These are phyloP conservation scores for Puma concolor DNA, from an alignment of 2,113 vertebrate genomes.

Conservation along the genomic window DNA sequence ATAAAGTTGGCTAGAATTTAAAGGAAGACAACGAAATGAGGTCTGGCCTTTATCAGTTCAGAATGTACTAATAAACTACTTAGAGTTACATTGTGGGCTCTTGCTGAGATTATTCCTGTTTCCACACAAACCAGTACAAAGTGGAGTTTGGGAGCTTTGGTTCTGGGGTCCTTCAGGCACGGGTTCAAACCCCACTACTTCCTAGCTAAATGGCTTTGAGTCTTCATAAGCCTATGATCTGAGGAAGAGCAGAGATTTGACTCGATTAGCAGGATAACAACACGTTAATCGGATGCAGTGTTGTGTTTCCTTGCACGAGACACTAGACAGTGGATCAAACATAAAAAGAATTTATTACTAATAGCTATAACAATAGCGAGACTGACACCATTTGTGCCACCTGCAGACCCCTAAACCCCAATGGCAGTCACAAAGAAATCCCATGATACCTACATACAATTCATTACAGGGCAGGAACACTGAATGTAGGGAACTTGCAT, in stretches of 20 bases:
- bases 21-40: constrained; percentile 16
- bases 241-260: not conserved
- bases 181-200: not conserved
- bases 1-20: not conserved
- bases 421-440: not conserved
- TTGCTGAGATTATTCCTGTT: not conserved
- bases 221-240: not conserved
- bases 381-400: not conserved
- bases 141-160: too few relatives aligned
- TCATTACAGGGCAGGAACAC: not conserved
- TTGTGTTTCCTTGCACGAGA: not conserved
- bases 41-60: not conserved
- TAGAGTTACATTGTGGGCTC: not conserved
- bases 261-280: not conserved
- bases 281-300: not conserved
- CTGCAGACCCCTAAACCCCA: not conserved
- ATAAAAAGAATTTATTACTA: not conserved
- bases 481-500: not conserved
- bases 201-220: not conserved
- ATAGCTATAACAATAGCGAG: not conserved
- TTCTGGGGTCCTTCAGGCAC: not conserved
- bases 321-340: not conserved
- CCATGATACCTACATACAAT: not conserved
- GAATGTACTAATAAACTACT: not conserved
- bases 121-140: not conserved